Percentiles rank a stretch among this genome's conserved stretches.
These are phyloP conservation scores for Aramus guarauna DNA, from an alignment of 2,113 vertebrate genomes.

Conservation along the genomic window DNA sequence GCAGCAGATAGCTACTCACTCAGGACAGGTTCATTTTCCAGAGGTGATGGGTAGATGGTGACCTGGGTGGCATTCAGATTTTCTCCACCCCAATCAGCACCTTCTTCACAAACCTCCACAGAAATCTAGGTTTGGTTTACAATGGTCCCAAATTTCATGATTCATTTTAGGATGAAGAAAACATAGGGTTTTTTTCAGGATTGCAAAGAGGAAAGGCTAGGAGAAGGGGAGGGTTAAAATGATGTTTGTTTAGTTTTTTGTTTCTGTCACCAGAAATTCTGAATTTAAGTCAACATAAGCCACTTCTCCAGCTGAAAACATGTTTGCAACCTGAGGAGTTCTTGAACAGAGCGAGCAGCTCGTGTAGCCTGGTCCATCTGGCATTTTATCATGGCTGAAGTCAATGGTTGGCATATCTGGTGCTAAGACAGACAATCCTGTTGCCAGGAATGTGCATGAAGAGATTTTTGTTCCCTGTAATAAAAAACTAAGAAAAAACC, in stretches of 20 bases:
- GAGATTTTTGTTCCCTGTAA: not conserved
- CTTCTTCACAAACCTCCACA: not conserved
- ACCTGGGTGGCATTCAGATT: not conserved
- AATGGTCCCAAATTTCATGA: too few relatives aligned
- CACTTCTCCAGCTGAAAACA: not conserved
- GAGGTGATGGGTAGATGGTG: not conserved
- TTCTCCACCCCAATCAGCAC: not conserved
- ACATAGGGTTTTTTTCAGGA: accelerated
- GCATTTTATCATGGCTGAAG: not conserved
- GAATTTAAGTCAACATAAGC: not conserved
- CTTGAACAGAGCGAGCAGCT: not conserved
- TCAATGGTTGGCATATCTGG: not conserved
- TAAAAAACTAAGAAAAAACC: not conserved
- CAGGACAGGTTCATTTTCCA: not conserved
- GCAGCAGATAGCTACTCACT: not conserved
- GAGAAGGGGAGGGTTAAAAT: not conserved
- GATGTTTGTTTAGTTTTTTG: accelerated
- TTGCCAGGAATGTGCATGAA: not conserved
- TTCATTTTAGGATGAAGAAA: not conserved
- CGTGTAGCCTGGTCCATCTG: not conserved
- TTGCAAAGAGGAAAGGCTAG: not conserved
- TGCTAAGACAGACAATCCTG: not conserved
- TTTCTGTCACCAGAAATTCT: not conserved
- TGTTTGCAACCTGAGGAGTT: not conserved
- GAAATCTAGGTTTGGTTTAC: not conserved